Evolutionary conservation across 2,113 vertebrate species (phyloP), one percentile per base, ranked within the genome.

Genomic region (Corvus hawaiiensis): DNA sequence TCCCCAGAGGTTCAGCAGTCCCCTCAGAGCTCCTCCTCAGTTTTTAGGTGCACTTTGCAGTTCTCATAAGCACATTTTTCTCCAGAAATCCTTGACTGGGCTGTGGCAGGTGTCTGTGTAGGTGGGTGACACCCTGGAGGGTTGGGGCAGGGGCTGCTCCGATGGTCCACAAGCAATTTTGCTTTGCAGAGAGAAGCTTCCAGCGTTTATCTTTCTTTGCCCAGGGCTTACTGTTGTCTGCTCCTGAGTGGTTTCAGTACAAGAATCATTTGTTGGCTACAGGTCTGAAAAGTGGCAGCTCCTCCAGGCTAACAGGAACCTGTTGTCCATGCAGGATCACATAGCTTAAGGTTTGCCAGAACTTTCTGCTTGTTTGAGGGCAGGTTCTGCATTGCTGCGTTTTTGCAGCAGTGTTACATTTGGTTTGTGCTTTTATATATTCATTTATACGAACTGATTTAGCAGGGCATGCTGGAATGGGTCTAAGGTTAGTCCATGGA

Each of bases 291-390:
- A 11, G 46, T 21, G 39, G 39, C 51, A 63, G 48, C 11, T 71
- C 35, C 48, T 82, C 33, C 18, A n/a, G 74, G 61, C 43, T 55
- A 20, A 41, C 0, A 8, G n/a, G 63, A 23, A 21, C 12, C 43
- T 52, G 41, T 37, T 66, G 71, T 64, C 51, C 63, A 17, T 11
- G 24, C 8, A 52, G 54, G 19, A 68, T 37, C 39, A 32, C 2
- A 0, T 0, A 54, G 20, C 0, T 0, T 61, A 73, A 77, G 33
- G 6, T 27, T 88, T 9, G 0, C 32, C 63, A 54, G 76, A 77
- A 28, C 35, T 46, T 80, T 74, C 84, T 89, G 68, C n/a, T 66
- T 46, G 8, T 77, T 88, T 73, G 68, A 56, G 35, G 44, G n/a
- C 23, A 72, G 52, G 28, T 48, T 77, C 46, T 66, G 49, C 41